Base-by-base conservation (phyloP, 1,140 invertebrate species). In the Augochlora pura region DNA sequence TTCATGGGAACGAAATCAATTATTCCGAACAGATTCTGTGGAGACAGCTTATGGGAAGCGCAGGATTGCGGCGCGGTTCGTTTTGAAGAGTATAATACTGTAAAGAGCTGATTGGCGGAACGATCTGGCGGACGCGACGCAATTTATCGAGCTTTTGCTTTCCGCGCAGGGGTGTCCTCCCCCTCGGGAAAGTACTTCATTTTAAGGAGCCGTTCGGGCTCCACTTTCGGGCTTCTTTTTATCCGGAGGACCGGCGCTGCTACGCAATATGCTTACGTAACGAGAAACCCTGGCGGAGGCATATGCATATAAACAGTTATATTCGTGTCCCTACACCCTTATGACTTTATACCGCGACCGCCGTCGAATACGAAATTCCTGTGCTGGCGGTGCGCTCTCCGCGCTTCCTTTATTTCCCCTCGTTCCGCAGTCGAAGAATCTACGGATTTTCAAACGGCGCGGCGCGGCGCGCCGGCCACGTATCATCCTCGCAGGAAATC, bases 311-410 rank as follows among this genome's bases (percentile, higher is more conserved):
- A 83, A 80, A 83, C 77, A 83, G 81, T 80, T 83, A 83, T 80
- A 83, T 81, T 79, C 80, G 42, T 75, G 77, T 76, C 79, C 68
- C 70, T 60, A 81, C 68, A 80, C 83, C 80, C 80, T 83, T 86
- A 86, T 86, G 80, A 85, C 86, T 85, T 88, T 88, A 87, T 81
- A 65, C 77, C 76, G 60, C 16, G 65, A 76, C 76, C 57, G 54
- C 42, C 73, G 27, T 65, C 79, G 87, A 88, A 88, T 88, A 88
- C 87, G 52, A 84, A 88, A 88, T 87, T 83, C 71, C 63, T 38
- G 23, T 21, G 14, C 63, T 10, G 42, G 21, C 42, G 32, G 32
- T 32, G 32, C 32, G 38, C 71, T 8, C 25, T 10, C 42, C 42
- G 42, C 10, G 69, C 23, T 32, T 66, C 62, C 46, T 78, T 27